These are phyloP conservation scores for Lasioglossum baleicum DNA, from an alignment of 1,140 invertebrate species.

Conservation along the genomic window DNA sequence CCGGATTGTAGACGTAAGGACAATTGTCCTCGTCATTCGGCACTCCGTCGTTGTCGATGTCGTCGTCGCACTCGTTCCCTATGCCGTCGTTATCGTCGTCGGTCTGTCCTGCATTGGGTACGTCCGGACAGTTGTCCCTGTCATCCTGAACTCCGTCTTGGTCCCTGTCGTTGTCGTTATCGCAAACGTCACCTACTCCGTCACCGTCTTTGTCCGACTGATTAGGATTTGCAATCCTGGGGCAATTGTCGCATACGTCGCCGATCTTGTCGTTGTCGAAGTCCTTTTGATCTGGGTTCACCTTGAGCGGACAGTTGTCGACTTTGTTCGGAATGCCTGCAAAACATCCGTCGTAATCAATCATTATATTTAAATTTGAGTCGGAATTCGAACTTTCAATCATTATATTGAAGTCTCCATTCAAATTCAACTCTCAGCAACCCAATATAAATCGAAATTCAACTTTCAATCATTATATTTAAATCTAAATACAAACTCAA, in stretches of 20 bases:
- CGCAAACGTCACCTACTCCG: conserved; percentile 73
- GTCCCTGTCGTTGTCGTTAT: conserved; percentile 76
- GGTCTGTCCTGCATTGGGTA: conserved; percentile 87
- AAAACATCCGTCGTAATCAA: conserved; percentile 1
- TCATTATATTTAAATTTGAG: too few relatives aligned
- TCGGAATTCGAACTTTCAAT: too few relatives aligned
- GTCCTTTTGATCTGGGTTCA: conserved; percentile 89
- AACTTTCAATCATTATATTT: too few relatives aligned
- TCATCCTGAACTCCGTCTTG: conserved; percentile 84
- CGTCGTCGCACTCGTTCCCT: conserved; percentile 92
- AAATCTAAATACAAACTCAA: too few relatives aligned
- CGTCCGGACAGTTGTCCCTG: conserved; percentile 89
- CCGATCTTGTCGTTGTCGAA: conserved; percentile 87
- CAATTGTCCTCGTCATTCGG: conserved; percentile 91
- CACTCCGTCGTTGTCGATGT: conserved; percentile 90
- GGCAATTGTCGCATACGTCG: conserved; percentile 93
- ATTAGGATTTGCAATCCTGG: conserved; percentile 84
- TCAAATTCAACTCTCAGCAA: too few relatives aligned
- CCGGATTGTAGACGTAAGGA: conserved; percentile 87
- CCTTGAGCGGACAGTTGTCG: conserved; percentile 88
- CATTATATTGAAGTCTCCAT: too few relatives aligned
- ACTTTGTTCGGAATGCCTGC: conserved; percentile 84
- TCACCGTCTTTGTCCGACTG: conserved; percentile 84
- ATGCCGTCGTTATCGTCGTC: conserved; percentile 88
- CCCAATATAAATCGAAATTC: too few relatives aligned